Conservation (phyloP, 2,113 vertebrate species). For the Perca flavescens region DNA sequence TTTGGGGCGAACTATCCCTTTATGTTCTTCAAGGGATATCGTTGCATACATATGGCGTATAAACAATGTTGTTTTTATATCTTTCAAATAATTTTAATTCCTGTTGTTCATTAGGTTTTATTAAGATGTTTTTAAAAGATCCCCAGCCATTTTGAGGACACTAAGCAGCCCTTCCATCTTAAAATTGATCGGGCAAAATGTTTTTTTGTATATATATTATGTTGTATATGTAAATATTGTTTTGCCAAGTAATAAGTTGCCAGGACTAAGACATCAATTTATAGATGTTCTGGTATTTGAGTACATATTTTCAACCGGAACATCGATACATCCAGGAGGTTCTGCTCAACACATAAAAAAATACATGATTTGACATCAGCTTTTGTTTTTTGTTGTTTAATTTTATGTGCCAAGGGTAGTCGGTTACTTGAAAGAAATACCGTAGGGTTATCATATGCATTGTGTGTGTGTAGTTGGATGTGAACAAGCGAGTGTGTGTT, state of each 20-base stretch:
- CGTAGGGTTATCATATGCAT: conserved; percentile 15
- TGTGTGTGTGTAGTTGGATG: not conserved
- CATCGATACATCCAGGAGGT: conserved; percentile 29
- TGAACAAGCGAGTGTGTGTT: not conserved
- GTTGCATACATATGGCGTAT: too few species aligned
- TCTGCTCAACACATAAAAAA: conserved; percentile 38
- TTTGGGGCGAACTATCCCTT: too few species aligned
- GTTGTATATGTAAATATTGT: not conserved
- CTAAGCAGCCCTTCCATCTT: too few species aligned
- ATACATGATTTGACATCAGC: conserved; percentile 15
- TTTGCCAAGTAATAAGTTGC: not conserved
- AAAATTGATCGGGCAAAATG: too few species aligned
- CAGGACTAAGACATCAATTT: not conserved
- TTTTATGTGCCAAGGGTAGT: not conserved
- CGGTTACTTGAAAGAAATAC: not conserved
- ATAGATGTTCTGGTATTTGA: not conserved
- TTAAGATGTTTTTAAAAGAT: too few species aligned
- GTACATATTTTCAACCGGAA: not conserved
- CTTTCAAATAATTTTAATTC: too few species aligned
- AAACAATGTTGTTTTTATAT: too few species aligned
- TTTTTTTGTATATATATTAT: too few species aligned
- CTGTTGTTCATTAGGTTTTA: too few species aligned
- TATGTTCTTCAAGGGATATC: too few species aligned
- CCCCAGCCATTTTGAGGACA: too few species aligned
- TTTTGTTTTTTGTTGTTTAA: conserved; percentile 1